These are phyloP conservation scores for Oscheius sp. DNA, from an alignment of 1,140 invertebrate species.

Conservation along the genomic window DNA sequence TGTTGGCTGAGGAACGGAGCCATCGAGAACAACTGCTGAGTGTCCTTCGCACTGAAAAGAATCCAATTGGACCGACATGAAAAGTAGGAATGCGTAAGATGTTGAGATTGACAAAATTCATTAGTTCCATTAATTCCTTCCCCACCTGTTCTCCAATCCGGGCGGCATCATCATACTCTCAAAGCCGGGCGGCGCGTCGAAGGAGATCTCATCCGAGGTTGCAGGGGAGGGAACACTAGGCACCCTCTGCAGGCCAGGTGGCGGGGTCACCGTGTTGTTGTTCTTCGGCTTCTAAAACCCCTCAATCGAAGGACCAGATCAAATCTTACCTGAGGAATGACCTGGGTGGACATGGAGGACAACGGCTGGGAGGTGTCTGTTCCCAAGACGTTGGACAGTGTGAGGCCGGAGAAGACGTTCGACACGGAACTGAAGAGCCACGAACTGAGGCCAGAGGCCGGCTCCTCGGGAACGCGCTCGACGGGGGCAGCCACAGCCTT, in stretches of 20 bases:
- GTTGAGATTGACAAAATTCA: background rate
- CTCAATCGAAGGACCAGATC: background rate
- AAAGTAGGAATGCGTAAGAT: background rate
- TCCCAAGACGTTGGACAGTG: background rate
- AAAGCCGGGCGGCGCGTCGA: background rate
- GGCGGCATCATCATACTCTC: background rate
- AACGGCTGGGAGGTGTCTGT: background rate
- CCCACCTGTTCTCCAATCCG: background rate
- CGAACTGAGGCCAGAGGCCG: background rate
- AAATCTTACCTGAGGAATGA: background rate
- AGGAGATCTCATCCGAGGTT: background rate
- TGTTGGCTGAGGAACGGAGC: background rate
- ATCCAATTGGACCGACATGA: background rate
- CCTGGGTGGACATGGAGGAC: background rate
- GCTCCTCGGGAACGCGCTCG: too few species aligned
- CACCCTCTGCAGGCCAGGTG: background rate
- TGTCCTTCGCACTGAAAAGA: background rate
- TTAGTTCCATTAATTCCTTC: background rate
- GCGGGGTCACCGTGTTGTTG: too few species aligned
- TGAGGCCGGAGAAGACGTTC: background rate
- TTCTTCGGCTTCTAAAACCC: background rate
- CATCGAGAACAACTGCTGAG: background rate
- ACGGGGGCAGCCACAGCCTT: too few species aligned
- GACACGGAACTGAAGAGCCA: background rate
- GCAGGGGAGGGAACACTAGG: background rate